Conservation (phyloP, 2,797 vertebrate genomes). For the Helarctos malayanus region DNA sequence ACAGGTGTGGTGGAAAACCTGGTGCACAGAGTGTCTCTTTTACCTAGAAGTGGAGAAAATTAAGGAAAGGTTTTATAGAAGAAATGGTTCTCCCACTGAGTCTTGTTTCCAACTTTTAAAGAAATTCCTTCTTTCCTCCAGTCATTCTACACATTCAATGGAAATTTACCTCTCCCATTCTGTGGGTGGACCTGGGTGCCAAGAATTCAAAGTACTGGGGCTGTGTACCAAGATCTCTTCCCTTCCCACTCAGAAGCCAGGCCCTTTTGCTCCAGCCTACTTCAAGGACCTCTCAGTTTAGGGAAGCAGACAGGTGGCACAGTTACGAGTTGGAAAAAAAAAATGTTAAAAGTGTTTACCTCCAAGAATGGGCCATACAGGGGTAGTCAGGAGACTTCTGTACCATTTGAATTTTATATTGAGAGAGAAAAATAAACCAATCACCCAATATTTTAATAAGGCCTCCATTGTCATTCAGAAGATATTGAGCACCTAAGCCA, state of each 20-base stretch:
- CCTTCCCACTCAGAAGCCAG: background rate
- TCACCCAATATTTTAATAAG: conserved; percentile 40
- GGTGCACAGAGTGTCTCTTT: background rate
- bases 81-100: background rate
- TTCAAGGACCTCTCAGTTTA: conserved; percentile 37
- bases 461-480: conserved; percentile 36
- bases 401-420: conserved; percentile 48
- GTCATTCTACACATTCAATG: background rate
- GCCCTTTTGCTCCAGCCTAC: background rate
- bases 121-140: background rate
- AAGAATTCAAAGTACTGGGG: conserved; percentile 5
- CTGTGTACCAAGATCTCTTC: background rate
- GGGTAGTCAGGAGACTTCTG: background rate
- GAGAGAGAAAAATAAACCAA: background rate
- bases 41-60: background rate
- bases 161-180: background rate
- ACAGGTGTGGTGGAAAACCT: background rate
- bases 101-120: background rate
- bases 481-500: background rate
- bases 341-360: background rate
- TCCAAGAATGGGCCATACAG: background rate
- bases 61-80: background rate
- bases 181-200: background rate
- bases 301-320: background rate
- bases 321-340: background rate